Base-by-base conservation (phyloP, 2,888 invertebrate species). In the Nomada fucata region DNA sequence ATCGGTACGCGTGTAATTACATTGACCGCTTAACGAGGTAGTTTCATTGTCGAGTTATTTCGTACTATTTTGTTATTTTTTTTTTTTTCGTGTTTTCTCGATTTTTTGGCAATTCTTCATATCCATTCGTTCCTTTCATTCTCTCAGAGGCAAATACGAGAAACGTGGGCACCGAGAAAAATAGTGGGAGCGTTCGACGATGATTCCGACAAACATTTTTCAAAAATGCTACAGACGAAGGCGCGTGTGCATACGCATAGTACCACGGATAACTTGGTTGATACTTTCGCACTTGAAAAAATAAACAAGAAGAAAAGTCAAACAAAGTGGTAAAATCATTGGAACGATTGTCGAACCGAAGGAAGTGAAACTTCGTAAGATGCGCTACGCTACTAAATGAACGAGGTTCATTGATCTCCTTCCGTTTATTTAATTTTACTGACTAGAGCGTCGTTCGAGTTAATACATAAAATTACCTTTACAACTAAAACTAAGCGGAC, bases 381-480 rank as follows among this genome's bases (percentile, higher is more conserved):
- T 53, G 44, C 70, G 53, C 71, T 73, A 76, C 13, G 63, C 69
- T 75, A 79, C 77, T 77, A 71, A 84, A 86, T 83, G 79, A 82
- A 86, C 78, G 75, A 79, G 76, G 70, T 78, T 75, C 44, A 52
- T 85, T 81, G 77, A 85, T 84, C 79, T 83, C 79, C 78, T 87
- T 83, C 65, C 71, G 69, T 87, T 87, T 87, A 88, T 86, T 88
- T 88, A 83, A 83, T 77, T 88, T 88, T 86, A 88, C 85, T 88
- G 88, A 88, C 88, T 88, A 88, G 88, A 88, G 83, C 81, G 85
- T 86, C 82, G 81, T 83, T 83, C 83, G 82, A 81, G 77, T 84
- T 84, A 84, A 79, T 84, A 83, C 80, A 80, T 88, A 84, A 86
- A 87, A 80, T 86, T 86, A 86, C 76, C 63, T 86, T 86, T 86